Percentiles rank a stretch among this genome's conserved stretches.
These are phyloP conservation scores for Lumbricus terrestris DNA, from an alignment of 2,888 invertebrate species.

Conservation along the genomic window DNA sequence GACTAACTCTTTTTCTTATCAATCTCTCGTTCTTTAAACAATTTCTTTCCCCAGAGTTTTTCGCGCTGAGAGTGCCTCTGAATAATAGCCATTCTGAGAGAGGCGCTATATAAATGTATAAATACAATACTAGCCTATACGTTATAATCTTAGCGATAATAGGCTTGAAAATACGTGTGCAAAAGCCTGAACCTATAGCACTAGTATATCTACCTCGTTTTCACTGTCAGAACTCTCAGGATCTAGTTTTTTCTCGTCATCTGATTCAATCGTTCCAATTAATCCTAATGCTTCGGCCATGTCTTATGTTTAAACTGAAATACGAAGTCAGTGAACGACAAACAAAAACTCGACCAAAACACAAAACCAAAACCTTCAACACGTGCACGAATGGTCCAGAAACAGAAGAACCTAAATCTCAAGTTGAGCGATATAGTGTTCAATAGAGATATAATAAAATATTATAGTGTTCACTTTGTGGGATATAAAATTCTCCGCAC, in stretches of 20 bases:
- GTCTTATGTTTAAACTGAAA: neutral
- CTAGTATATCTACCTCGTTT: conserved; percentile 49
- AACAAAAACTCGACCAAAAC: neutral
- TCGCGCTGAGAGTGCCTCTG: too few species aligned
- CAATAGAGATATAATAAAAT: too few species aligned
- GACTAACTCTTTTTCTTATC: too few species aligned
- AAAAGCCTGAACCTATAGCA: neutral
- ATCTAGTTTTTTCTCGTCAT: conserved; percentile 76
- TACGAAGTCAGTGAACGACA: neutral
- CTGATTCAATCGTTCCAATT: conserved; percentile 80
- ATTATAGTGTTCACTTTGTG: too few species aligned
- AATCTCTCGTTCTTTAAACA: too few species aligned
- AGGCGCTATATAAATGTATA: too few species aligned
- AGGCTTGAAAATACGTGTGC: neutral
- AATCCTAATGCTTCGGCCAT: conserved; percentile 62
- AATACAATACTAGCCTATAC: too few species aligned
- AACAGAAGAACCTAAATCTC: neutral
- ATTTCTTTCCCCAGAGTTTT: too few species aligned
- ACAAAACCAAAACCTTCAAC: neutral
- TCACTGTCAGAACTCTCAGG: conserved; percentile 64
- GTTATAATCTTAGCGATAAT: neutral
- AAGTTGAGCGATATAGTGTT: neutral
- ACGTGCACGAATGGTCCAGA: neutral
- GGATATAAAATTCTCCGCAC: too few species aligned
- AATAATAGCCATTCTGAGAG: too few species aligned